These are phyloP conservation scores for Lordiphosa stackelbergi DNA, from an alignment of 1,140 invertebrate genomes.

Conservation along the genomic window DNA sequence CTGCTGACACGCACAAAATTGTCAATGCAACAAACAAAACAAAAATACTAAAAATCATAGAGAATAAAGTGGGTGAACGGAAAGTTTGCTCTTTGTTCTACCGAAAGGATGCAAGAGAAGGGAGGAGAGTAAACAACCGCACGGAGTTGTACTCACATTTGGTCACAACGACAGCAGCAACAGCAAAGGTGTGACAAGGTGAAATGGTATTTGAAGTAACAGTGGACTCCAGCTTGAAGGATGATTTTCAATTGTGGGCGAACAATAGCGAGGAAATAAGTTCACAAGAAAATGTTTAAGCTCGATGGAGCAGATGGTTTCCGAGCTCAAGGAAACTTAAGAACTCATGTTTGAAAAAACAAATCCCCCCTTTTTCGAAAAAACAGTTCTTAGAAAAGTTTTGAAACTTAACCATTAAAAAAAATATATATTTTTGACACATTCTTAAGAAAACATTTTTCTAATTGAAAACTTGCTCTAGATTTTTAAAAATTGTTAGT, in stretches of 20 bases:
- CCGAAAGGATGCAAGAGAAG: not conserved
- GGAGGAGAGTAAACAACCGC: slow-evolving; percentile 1
- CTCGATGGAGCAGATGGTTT: too few species aligned
- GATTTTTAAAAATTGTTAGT: too few species aligned
- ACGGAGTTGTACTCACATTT: slow-evolving; percentile 3
- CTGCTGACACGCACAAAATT: slow-evolving; percentile 66
- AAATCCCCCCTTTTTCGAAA: too few species aligned
- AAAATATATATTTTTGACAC: too few species aligned
- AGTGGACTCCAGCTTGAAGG: not conserved
- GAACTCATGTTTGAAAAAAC: too few species aligned
- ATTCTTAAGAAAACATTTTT: too few species aligned
- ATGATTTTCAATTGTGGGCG: not conserved
- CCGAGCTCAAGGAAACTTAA: too few species aligned
- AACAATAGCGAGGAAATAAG: not conserved
- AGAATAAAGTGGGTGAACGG: slow-evolving; percentile 24
- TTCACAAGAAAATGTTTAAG: too few species aligned
- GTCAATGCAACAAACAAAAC: slow-evolving; percentile 52
- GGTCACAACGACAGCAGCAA: too few species aligned
- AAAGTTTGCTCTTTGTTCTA: slow-evolving; percentile 53
- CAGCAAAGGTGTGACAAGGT: slow-evolving; percentile 6
- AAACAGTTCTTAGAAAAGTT: too few species aligned
- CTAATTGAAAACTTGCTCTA: too few species aligned
- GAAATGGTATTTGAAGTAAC: not conserved
- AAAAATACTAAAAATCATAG: slow-evolving; percentile 33
- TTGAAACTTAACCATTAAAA: too few species aligned